Base-by-base conservation (phyloP, 2,888 invertebrate genomes). In the Mesoligia furuncula region DNA sequence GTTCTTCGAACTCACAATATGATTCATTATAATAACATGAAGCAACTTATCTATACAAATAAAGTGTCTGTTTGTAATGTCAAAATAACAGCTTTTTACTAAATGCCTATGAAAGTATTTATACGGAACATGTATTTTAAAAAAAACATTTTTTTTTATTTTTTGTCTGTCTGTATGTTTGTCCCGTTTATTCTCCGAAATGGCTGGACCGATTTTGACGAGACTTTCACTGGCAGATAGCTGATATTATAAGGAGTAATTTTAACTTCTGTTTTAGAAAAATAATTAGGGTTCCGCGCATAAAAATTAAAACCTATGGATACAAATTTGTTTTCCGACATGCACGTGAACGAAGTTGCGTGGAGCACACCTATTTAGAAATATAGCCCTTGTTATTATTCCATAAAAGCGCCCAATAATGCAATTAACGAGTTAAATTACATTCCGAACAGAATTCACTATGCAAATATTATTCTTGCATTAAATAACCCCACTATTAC, bases 381-480 rank as follows among this genome's bases (percentile, higher is more conserved):
- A 54, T 54, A 54, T n/a, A n/a, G 9, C 54, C n/a, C 4, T 5
- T 13, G 11, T 36, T 31, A 0, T 15, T 20, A 66, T 66, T n/a
- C 11, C 1, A 24, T 31, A 27, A 7, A 61, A 61, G 7, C 17
- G 6, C 36, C 11, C 2, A 70, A 51, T 59, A 72, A 72, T 20
- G 39, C n/a, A 59, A 66, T 61, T 54, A 20, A 61, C 36, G 64
- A 39, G 8, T 48, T 8, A 0, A 42, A 31, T 31, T 4, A 36
- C 15, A 20, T 54, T 79, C 2, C 9, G 8, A 67, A 79, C 54
- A n/a, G 9, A 67, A 79, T 57, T 2, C 7, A n/a, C 17, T 13
- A 73, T 17, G 54, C 45, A 67, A 79, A 79, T 61, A 62, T n/a
- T 77, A 57, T 54, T 31, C 27, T 13, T 68, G 17, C 42, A 54